phyloP scores from a whole-genome alignment of 2,113 vertebrate genomes.

The Hippocampus guttulatus region DNA sequence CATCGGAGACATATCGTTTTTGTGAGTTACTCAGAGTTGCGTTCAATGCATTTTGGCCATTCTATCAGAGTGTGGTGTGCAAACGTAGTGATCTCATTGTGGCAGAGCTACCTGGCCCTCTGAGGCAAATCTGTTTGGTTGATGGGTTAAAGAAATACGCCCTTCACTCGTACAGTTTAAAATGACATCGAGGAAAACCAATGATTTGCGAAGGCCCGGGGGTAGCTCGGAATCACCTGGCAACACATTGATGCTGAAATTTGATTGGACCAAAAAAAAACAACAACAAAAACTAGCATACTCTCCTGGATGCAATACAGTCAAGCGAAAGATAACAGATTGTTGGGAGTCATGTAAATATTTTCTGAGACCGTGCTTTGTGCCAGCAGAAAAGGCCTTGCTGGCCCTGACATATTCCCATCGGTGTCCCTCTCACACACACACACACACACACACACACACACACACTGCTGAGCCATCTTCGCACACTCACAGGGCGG shows the following conservation, averaged over 20 bases:
- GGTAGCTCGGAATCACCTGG: not conserved
- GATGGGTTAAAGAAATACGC: not conserved
- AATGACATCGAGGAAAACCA: not conserved
- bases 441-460: not conserved
- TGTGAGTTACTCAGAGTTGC: too few relatives aligned
- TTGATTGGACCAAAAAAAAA: not conserved
- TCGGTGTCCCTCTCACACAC: not conserved
- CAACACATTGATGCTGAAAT: not conserved
- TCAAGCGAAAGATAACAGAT: not conserved
- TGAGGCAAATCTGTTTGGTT: not conserved
- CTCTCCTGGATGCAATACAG: too few relatives aligned
- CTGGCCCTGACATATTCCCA: not conserved
- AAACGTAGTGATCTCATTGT: too few relatives aligned
- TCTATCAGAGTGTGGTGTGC: too few relatives aligned
- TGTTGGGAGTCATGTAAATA: not conserved
- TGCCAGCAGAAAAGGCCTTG: not conserved
- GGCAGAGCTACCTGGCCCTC: too few relatives aligned
- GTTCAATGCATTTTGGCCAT: not conserved
- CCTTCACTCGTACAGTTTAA: too few relatives aligned
- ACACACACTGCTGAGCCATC: not conserved
- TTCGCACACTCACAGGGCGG: not conserved
- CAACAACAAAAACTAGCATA: not conserved
- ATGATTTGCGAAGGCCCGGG: not conserved
- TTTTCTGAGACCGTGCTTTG: too few relatives aligned
- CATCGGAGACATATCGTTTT: too few relatives aligned